Evolutionary conservation across 30 jellyfish, hydroid and myxozoan genomes (phyloP).

Genomic region (Morbakka virulenta): DNA sequence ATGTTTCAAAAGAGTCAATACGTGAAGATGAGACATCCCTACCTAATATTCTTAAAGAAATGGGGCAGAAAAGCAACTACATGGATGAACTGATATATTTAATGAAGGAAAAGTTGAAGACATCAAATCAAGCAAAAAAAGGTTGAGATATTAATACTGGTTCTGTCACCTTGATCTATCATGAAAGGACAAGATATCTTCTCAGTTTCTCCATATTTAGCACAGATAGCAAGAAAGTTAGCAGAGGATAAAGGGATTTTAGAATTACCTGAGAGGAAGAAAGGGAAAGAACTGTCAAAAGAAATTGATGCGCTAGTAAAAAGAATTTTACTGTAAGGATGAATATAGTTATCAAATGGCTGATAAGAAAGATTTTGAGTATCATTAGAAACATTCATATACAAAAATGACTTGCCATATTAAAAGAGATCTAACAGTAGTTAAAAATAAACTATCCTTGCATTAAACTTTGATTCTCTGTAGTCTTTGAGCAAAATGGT

Average conservation of each 20-base stretch:
- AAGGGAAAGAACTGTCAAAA: not conserved
- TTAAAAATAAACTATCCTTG: conserved; percentile 39
- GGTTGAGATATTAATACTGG: conserved; percentile 44
- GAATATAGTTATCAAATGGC: conserved; percentile 46
- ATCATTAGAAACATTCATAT: conserved; percentile 13
- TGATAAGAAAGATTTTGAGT: conserved; percentile 59
- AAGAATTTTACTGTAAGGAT: conserved; percentile 38
- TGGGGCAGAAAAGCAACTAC: no score
- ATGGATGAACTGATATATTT: no score
- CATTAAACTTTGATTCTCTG: conserved; percentile 57
- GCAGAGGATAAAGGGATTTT: conserved; percentile 14
- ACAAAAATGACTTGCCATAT: conserved; percentile 42
- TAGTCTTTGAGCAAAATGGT: conserved; percentile 69
- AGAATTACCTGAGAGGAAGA: not conserved
- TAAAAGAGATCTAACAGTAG: conserved; percentile 36
- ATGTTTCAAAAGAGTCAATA: no score
- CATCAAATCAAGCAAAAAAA: no score
- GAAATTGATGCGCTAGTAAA: not conserved
- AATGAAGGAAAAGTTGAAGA: no score
- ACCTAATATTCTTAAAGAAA: no score
- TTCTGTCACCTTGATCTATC: conserved; percentile 56
- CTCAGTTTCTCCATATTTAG: conserved; percentile 26
- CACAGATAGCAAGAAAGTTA: conserved; percentile 3
- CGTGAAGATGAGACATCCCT: no score
- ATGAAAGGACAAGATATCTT: conserved; percentile 7